Conservation (phyloP, 1,140 invertebrate species). For the Drosophila fuyamai region DNA sequence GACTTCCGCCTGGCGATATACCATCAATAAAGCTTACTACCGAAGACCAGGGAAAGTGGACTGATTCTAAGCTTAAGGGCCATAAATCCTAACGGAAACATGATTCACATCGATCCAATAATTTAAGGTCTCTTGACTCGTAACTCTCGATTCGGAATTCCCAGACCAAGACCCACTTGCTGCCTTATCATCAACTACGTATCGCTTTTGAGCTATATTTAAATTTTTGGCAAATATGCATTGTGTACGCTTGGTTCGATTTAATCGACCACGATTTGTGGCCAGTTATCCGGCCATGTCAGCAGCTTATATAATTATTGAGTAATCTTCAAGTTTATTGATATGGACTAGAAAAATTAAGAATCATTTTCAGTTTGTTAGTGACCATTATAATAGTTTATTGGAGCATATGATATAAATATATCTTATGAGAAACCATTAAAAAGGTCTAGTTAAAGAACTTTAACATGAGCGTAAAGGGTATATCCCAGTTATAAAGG, state of each 20-base stretch:
- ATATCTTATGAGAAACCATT: no score
- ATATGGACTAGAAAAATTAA: background rate
- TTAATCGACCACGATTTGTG: constrained; percentile 8
- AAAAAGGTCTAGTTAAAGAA: no score
- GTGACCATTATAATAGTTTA: no score
- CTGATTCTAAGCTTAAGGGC: background rate
- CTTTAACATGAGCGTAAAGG: no score
- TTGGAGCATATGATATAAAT: no score
- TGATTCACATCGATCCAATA: constrained; percentile 20
- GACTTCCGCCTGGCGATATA: constrained; percentile 34
- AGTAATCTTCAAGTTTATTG: background rate
- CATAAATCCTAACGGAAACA: constrained; percentile 10
- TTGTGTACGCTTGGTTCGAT: background rate
- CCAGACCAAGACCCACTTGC: constrained; percentile 8
- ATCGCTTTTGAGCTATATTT: constrained; percentile 10
- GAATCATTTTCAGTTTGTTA: no score
- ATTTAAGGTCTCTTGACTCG: constrained; percentile 10
- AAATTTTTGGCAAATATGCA: constrained; percentile 7
- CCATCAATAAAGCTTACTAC: background rate
- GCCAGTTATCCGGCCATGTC: background rate
- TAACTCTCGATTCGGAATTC: background rate
- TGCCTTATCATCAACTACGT: constrained; percentile 4
- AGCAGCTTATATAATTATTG: background rate
- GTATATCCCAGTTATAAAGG: no score
- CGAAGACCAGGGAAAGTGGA: constrained; percentile 14